Evolutionary conservation across 2,888 invertebrate species (phyloP).

Genomic region (Lamellibrachia columna): DNA sequence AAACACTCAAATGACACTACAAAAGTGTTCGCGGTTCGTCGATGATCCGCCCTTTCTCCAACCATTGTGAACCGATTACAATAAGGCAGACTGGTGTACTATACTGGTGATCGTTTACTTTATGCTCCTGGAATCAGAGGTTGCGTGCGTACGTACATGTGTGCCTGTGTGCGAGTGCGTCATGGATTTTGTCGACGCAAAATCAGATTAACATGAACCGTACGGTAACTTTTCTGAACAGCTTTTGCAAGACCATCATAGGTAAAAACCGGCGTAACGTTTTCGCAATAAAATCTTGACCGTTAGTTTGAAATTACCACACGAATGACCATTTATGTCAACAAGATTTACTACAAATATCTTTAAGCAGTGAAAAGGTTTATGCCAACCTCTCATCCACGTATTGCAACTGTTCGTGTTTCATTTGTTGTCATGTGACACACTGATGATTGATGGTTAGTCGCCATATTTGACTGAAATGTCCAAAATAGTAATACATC

Average conservation of each 20-base stretch:
- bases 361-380: too few relatives aligned
- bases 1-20: slow-evolving; percentile 12
- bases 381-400: too few relatives aligned
- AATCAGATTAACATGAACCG: not conserved
- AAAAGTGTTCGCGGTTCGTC: not conserved
- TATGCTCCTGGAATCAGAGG: not conserved
- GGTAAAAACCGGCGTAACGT: not conserved
- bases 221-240: not conserved
- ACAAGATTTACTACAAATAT: too few relatives aligned
- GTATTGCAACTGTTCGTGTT: too few relatives aligned
- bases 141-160: not conserved
- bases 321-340: not conserved
- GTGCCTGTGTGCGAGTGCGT: not conserved
- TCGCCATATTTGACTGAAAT: too few relatives aligned
- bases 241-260: not conserved
- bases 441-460: too few relatives aligned
- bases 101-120: too few relatives aligned
- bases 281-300: not conserved
- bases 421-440: too few relatives aligned
- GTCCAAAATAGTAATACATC: too few relatives aligned
- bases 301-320: not conserved
- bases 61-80: not conserved
- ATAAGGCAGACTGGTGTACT: not conserved
- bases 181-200: too few relatives aligned
- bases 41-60: not conserved